Conservation (phyloP, 2,888 invertebrate genomes). For the Phlogophora meticulosa region DNA sequence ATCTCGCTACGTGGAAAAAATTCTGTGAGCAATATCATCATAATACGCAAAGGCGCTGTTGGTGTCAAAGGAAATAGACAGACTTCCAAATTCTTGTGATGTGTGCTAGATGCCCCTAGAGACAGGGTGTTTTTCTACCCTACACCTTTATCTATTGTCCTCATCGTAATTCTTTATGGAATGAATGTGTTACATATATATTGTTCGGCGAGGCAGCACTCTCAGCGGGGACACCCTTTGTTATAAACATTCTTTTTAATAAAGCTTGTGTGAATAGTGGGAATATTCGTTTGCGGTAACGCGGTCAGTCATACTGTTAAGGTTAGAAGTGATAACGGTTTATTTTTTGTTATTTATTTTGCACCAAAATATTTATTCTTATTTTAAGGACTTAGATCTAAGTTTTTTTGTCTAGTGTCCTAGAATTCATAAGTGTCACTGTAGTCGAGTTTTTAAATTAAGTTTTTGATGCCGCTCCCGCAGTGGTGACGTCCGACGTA, state of each 20-base stretch:
- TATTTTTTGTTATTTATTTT: conserved; percentile 80
- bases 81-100: conserved; percentile 77
- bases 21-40: not conserved
- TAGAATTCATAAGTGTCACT: conserved; percentile 89
- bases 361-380: conserved; percentile 88
- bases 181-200: conserved; percentile 82
- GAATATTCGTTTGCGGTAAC: conserved; percentile 82
- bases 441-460: conserved; percentile 87
- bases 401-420: conserved; percentile 88
- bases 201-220: conserved; percentile 62
- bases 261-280: conserved; percentile 90
- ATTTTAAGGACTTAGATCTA: conserved; percentile 86
- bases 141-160: conserved; percentile 82
- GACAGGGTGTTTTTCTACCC: conserved; percentile 79
- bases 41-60: conserved; percentile 20
- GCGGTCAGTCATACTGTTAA: conserved; percentile 85
- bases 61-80: conserved; percentile 60
- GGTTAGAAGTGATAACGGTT: conserved; percentile 79
- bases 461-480: conserved; percentile 85
- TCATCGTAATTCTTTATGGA: conserved; percentile 87
- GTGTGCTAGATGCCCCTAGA: conserved; percentile 84
- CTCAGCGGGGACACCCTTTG: conserved; percentile 73
- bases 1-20: conserved; percentile 41
- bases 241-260: conserved; percentile 74
- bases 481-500: conserved; percentile 76